These are phyloP conservation scores for Marmota monax DNA, from an alignment of 2,113 vertebrate genomes.

Conservation along the genomic window DNA sequence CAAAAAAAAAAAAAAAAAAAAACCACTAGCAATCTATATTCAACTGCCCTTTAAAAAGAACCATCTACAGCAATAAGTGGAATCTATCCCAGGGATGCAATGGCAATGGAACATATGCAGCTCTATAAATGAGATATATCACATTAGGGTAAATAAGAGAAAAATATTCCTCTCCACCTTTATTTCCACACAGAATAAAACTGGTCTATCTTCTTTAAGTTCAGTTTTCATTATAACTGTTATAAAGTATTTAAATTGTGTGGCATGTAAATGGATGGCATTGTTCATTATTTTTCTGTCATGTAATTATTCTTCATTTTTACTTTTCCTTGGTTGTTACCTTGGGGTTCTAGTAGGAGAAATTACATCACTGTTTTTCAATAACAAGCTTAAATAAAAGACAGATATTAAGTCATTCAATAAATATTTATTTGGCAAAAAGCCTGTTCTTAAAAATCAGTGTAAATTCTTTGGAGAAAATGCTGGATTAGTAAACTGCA, in stretches of 20 bases:
- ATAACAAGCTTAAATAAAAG: not conserved
- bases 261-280: not conserved
- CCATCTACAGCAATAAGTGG: too few relatives aligned
- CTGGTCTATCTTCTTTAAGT: not conserved
- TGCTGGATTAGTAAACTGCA: not conserved
- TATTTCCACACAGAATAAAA: not conserved
- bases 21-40: not conserved
- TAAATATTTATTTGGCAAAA: not conserved
- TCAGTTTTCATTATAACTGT: not conserved
- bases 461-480: not conserved
- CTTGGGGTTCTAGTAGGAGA: not conserved
- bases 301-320: not conserved
- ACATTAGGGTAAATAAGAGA: not conserved
- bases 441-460: not conserved
- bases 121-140: not conserved
- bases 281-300: not conserved
- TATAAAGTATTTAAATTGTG: not conserved
- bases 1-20: not conserved
- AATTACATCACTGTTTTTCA: not conserved
- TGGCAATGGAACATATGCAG: too few relatives aligned
- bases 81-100: not conserved
- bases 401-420: not conserved
- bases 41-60: not conserved
- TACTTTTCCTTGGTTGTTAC: not conserved
- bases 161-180: not conserved